Evolutionary conservation across 2,888 invertebrate genomes (phyloP).

Genomic region (Opisthograptis luteolata): DNA sequence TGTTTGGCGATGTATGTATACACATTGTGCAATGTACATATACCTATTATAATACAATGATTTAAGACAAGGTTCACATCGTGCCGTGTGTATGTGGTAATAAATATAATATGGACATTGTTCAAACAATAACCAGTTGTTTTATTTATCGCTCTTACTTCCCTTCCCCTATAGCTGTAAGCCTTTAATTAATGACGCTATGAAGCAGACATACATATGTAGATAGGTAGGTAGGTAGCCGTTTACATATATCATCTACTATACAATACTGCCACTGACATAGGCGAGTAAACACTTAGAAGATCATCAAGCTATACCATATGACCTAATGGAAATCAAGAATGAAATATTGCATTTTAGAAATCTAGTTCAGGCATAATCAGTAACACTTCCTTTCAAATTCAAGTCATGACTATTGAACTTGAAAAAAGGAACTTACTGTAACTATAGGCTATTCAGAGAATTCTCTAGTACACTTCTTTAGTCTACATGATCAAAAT

Average conservation of each 20-base stretch:
- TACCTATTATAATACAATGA: conserved; percentile 89
- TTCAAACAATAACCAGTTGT: conserved; percentile 88
- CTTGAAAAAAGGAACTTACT: too few species aligned
- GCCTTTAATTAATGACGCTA: conserved; percentile 27
- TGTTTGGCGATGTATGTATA: conserved; percentile 88
- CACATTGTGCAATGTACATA: conserved; percentile 89
- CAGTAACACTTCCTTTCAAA: too few species aligned
- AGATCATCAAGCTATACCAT: conserved; percentile 9
- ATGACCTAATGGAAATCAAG: too few species aligned
- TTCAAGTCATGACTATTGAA: too few species aligned
- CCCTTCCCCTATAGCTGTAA: conserved; percentile 29
- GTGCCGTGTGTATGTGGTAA: conserved; percentile 96
- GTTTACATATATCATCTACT: background rate
- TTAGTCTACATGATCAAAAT: too few species aligned
- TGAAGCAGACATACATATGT: background rate
- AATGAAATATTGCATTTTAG: too few species aligned
- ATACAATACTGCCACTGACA: conserved; percentile 8
- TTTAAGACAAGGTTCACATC: conserved; percentile 95
- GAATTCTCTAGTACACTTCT: too few species aligned
- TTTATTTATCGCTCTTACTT: conserved; percentile 62
- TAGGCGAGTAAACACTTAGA: conserved; percentile 1
- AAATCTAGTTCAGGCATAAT: too few species aligned
- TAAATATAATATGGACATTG: conserved; percentile 95
- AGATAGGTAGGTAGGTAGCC: conserved; percentile 9
- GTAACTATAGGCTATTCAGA: too few species aligned